Percentiles rank a stretch among this genome's conserved stretches.
These are phyloP conservation scores for Hydrotaea diabolus DNA, from an alignment of 2,888 invertebrate species.

Conservation along the genomic window DNA sequence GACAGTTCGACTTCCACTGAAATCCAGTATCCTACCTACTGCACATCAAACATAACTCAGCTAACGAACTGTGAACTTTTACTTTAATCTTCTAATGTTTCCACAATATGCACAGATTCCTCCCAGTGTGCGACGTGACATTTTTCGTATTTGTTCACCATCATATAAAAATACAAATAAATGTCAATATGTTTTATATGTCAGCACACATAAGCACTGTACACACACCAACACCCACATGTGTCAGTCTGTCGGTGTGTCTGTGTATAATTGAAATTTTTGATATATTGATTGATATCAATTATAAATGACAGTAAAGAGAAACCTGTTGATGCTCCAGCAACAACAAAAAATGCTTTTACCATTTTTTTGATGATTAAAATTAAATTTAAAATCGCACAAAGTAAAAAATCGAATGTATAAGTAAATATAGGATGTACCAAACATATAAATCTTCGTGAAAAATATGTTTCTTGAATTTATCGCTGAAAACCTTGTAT, in stretches of 20 bases:
- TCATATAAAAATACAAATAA: constrained; percentile 31
- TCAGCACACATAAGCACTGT: too few relatives aligned
- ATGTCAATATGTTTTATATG: constrained; percentile 30
- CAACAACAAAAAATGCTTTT: not conserved
- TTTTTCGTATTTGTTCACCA: not conserved
- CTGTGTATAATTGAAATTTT: not conserved
- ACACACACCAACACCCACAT: not conserved
- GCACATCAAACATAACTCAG: too few relatives aligned
- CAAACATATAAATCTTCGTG: too few relatives aligned
- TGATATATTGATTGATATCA: constrained; percentile 51
- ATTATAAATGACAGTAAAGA: constrained; percentile 24
- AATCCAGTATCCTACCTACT: too few relatives aligned
- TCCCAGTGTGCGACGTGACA: not conserved
- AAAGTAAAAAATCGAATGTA: too few relatives aligned
- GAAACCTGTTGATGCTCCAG: constrained; percentile 40
- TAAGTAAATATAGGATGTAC: too few relatives aligned
- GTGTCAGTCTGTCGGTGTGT: not conserved
- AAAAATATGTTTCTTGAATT: too few relatives aligned
- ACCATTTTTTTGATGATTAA: not conserved
- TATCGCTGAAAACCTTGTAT: too few relatives aligned
- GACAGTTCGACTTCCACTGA: too few relatives aligned
- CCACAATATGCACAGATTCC: too few relatives aligned
- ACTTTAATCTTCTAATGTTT: too few relatives aligned
- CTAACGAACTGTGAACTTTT: too few relatives aligned
- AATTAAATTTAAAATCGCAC: not conserved